These are phyloP conservation scores for Chymomyza caudatula DNA, from an alignment of 2,888 invertebrate genomes.

Conservation along the genomic window DNA sequence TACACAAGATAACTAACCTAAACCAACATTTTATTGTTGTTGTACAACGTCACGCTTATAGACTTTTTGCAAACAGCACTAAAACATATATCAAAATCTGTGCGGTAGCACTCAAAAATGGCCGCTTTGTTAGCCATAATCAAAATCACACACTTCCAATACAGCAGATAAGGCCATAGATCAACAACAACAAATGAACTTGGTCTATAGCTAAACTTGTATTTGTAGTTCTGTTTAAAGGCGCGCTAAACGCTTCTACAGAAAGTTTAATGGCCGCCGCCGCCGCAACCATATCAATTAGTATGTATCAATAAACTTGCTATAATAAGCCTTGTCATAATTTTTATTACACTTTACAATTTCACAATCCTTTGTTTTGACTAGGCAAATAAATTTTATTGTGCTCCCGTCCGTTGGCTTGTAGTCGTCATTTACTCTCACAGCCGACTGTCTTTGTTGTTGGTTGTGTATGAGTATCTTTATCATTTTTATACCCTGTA, in stretches of 20 bases:
- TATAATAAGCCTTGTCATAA: slow-evolving; percentile 11
- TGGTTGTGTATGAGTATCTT: not conserved
- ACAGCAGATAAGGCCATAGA: not conserved
- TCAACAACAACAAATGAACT: slow-evolving; percentile 5
- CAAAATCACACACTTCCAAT: slow-evolving; percentile 9
- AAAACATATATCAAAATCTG: slow-evolving; percentile 32
- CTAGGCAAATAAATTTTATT: not conserved
- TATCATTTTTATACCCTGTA: not conserved
- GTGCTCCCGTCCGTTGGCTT: not conserved
- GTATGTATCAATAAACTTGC: not conserved
- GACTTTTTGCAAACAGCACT: slow-evolving; percentile 47
- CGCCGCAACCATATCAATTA: not conserved
- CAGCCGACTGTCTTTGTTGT: not conserved
- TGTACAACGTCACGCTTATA: slow-evolving; percentile 44
- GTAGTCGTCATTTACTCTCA: not conserved
- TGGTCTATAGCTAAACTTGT: slow-evolving; percentile 26
- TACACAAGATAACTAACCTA: slow-evolving; percentile 1
- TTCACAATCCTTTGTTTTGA: slow-evolving; percentile 42
- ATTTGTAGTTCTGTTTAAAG: slow-evolving; percentile 4
- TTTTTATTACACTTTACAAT: slow-evolving; percentile 26
- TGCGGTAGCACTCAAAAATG: slow-evolving; percentile 25
- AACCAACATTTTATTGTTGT: not conserved
- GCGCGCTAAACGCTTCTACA: not conserved
- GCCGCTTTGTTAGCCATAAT: slow-evolving; percentile 29
- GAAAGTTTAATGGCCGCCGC: slow-evolving; percentile 5